phyloP scores from a whole-genome alignment of 1,140 invertebrate genomes.

The Telenomus remus region DNA sequence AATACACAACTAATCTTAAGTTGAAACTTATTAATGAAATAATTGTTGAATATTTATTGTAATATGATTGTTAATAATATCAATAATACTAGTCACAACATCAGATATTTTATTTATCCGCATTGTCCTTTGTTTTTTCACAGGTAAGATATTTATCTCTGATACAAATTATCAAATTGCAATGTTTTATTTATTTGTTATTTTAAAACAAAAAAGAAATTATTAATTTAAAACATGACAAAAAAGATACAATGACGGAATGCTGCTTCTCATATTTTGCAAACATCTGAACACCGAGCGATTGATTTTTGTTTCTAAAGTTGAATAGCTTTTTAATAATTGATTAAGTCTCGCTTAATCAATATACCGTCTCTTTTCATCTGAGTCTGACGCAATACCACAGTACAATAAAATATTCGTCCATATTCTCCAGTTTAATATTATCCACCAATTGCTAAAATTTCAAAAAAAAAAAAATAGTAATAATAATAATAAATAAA shows the following conservation, averaged over 20 bases:
- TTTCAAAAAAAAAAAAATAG: no score
- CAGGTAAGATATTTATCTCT: no score
- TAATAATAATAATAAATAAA: no score
- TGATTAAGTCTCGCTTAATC: slow-evolving; percentile 34
- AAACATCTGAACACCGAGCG: slow-evolving; percentile 10
- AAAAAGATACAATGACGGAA: no score
- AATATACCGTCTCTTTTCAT: slow-evolving; percentile 27
- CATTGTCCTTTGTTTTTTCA: no score
- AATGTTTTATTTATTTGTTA: no score
- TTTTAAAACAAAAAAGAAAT: no score
- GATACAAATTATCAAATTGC: no score
- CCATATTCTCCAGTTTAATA: no score
- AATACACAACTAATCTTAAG: neutral
- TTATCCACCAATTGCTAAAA: no score
- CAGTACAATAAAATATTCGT: no score
- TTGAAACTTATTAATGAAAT: slow-evolving; percentile 13
- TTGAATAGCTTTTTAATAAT: slow-evolving; percentile 42
- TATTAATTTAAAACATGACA: no score
- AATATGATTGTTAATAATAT: slow-evolving; percentile 52
- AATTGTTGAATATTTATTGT: slow-evolving; percentile 52
- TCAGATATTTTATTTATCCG: slow-evolving; percentile 30
- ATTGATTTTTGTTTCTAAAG: slow-evolving; percentile 48
- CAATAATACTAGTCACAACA: slow-evolving; percentile 37
- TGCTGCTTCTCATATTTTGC: neutral
- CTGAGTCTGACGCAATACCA: slow-evolving; percentile 1